Base-by-base conservation (phyloP, 1,140 invertebrate genomes). In the Hyphantria cunea region DNA sequence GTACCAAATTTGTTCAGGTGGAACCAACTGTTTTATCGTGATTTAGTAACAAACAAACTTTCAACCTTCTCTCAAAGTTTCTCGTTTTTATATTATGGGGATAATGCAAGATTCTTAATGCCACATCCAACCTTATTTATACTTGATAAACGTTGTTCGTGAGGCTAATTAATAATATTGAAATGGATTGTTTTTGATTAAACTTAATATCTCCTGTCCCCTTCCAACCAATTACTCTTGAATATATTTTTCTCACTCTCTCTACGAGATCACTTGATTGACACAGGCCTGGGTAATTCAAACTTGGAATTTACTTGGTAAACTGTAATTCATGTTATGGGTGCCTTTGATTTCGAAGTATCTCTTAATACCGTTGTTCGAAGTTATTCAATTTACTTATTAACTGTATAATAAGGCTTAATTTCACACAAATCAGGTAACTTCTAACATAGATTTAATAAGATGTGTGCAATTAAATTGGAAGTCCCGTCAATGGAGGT, bases 111-210 rank as follows among this genome's bases (percentile, higher is more conserved):
- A 25, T 25, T 1, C 17, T 25, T 25, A 25, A 25, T 39, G 41
- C 60, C 72, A 51, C 37, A 72, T 68, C 56, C 51, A 62, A 48
- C 45, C 12, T 17, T 51, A 17, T 33, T 9, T 14, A 0, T 47
- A 49, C 51, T 11, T n/a, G 3, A 31, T 34, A 62, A 64, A 70
- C 51, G 54, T 72, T 52, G 55, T 66, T 53, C 70, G 44, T 63
- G 53, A 70, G 60, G 67, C 72, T 80, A 80, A 84, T 84, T 80
- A 84, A 81, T 84, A 84, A 74, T 80, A 84, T 84, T 80, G 75
- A 76, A 84, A 84, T 82, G 72, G 72, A 80, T 80, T 81, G 78
- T 81, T 80, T 79, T 76, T 80, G 76, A 76, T 79, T 76, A 78
- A 84, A 76, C 71, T 81, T 77, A 58, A 50, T 52, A 70, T 34